These are phyloP conservation scores for Huso huso DNA, from an alignment of 2,797 vertebrate species.

Conservation along the genomic window DNA sequence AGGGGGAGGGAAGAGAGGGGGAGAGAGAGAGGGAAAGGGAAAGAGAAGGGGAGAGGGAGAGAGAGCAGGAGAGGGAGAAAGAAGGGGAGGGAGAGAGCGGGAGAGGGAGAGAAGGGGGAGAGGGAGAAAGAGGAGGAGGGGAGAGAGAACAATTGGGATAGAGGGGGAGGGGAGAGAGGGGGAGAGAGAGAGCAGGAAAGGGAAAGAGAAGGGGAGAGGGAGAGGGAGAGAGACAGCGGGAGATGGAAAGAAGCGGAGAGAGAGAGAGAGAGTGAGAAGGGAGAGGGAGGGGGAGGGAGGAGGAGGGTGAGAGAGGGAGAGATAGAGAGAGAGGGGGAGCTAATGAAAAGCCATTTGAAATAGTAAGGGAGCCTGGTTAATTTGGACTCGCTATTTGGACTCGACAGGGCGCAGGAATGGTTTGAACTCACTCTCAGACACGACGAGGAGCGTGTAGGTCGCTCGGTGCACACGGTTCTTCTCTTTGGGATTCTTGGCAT, in stretches of 20 bases:
- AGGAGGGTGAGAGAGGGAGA: background rate
- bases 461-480: slow-evolving; percentile 70
- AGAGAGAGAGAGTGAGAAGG: background rate
- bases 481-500: slow-evolving; percentile 80
- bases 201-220: too few species aligned
- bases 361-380: background rate
- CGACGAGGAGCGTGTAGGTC: slow-evolving; percentile 67
- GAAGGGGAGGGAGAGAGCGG: background rate
- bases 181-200: background rate
- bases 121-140: background rate
- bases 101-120: background rate
- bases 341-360: background rate
- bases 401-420: background rate
- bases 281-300: background rate
- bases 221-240: too few species aligned
- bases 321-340: background rate
- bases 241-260: too few species aligned
- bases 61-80: slow-evolving; percentile 20
- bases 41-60: slow-evolving; percentile 36
- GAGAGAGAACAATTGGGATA: background rate
- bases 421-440: slow-evolving; percentile 69
- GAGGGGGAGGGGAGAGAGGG: background rate
- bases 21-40: background rate
- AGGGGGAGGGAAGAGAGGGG: slow-evolving; percentile 5
- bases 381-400: background rate